phyloP scores from a whole-genome alignment of 1,140 invertebrate genomes.

The Laodelphax striatellus region DNA sequence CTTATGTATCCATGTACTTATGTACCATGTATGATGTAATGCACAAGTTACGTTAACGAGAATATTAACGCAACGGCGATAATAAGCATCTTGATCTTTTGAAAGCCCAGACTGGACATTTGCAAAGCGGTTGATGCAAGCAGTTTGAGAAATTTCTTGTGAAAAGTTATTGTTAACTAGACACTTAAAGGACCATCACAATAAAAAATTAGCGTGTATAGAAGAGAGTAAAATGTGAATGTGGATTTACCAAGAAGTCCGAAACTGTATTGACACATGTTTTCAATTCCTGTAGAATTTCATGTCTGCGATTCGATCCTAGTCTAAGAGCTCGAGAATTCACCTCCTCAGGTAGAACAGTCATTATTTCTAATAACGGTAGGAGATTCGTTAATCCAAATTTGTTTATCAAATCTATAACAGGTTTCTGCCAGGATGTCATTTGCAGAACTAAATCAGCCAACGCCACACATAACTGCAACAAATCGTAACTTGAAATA shows the following conservation, averaged over 20 bases:
- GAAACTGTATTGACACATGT: slow-evolving; percentile 49
- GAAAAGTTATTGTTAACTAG: too few relatives aligned
- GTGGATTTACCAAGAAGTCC: slow-evolving; percentile 55
- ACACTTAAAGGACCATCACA: too few relatives aligned
- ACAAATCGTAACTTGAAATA: slow-evolving; percentile 20
- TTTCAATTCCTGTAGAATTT: slow-evolving; percentile 67
- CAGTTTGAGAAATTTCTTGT: too few relatives aligned
- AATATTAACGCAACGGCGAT: too few relatives aligned
- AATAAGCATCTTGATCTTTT: too few relatives aligned
- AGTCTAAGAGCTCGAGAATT: slow-evolving; percentile 70
- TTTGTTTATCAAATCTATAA: slow-evolving; percentile 70
- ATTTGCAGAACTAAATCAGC: slow-evolving; percentile 92
- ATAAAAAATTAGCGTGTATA: background rate
- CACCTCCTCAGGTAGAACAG: slow-evolving; percentile 92
- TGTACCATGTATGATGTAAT: too few relatives aligned
- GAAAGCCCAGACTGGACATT: too few relatives aligned
- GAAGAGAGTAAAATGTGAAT: background rate
- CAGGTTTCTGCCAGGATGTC: slow-evolving; percentile 80
- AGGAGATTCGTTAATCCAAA: slow-evolving; percentile 48
- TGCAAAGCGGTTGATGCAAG: too few relatives aligned
- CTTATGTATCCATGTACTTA: too few relatives aligned
- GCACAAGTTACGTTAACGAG: too few relatives aligned
- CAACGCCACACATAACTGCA: slow-evolving; percentile 75
- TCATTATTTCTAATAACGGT: slow-evolving; percentile 84
- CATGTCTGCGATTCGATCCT: slow-evolving; percentile 77